Base-by-base conservation (phyloP, 2,797 vertebrate genomes). In the Erethizon dorsatum region DNA sequence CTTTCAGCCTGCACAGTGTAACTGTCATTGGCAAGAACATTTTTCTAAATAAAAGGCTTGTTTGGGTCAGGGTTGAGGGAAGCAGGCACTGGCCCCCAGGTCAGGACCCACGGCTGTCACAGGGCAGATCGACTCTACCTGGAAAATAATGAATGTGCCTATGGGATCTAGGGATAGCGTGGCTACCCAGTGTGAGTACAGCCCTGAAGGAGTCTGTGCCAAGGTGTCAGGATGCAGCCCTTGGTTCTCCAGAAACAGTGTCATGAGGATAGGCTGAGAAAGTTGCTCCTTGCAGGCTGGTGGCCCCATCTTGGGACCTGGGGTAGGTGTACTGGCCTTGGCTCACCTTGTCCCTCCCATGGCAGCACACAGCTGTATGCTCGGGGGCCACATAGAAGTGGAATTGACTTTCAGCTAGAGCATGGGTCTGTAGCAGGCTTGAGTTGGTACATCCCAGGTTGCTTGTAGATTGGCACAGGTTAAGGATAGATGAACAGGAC, bases 81-180 rank as follows among this genome's bases (percentile, higher is more conserved):
- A 15, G n/a, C 12, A 4, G n/a, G 65, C 10, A 8, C 22, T n/a
- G 11, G 0, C 4, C 61, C 37, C 13, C 2, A 7, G 22, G 24
- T 85, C 20, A 33, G 75, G 41, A 79, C 2, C 75, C 13, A 14
- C 5, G 31, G 12, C 71, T 75, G 22, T 9, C 26, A n/a, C 41
- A 22, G 65, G 71, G 57, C 47, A 47, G 24, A 37, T 75, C 2
- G 9, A 41, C 10, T 17, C 54, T 31, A 28, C 11, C 56, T 78
- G 73, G 52, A 20, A 26, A 31, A 83, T 11, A 41, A 77, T 22
- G 7, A 13, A 90, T n/a, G 15, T 33, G 11, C 41, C 50, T 22
- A 8, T 4, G 6, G 47, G 22, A 5, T 47, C 50, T 20, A 56
- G 73, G 37, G 31, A 15, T 56, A 37, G 75, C 4, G 10, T 20